phyloP scores from a whole-genome alignment of 2,888 invertebrate species.

The Macrophya alboannulata region DNA sequence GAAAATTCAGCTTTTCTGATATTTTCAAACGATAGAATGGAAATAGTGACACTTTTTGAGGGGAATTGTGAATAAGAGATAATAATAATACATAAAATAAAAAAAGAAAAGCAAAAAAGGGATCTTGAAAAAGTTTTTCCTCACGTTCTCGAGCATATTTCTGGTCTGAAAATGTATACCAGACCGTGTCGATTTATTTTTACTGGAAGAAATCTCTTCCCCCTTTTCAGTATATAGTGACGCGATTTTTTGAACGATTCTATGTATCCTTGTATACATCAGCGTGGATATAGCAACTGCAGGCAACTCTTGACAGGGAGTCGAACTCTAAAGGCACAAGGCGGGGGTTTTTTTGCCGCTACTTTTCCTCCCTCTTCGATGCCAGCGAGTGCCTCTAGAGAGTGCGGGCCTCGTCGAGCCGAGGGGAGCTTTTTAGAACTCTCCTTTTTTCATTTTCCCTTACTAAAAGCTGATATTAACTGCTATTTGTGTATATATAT shows the following conservation, averaged over 20 bases:
- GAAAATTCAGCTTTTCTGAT: neutral
- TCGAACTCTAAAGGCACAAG: constrained; percentile 45
- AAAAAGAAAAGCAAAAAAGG: neutral
- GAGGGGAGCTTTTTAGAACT: constrained; percentile 53
- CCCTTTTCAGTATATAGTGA: constrained; percentile 16
- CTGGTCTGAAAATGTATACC: neutral
- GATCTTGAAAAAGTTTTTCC: neutral
- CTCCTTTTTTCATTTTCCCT: constrained; percentile 41
- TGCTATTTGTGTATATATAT: constrained; percentile 43
- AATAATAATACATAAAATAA: neutral
- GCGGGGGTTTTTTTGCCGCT: constrained; percentile 36
- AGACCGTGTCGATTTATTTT: neutral
- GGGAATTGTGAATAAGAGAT: neutral
- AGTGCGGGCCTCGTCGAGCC: constrained; percentile 50
- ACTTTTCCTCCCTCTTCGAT: constrained; percentile 52
- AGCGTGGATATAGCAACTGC: constrained; percentile 18
- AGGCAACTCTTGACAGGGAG: constrained; percentile 23
- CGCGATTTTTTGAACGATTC: constrained; percentile 44
- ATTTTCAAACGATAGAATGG: neutral
- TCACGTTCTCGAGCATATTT: neutral
- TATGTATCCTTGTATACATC: constrained; percentile 33
- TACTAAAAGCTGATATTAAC: constrained; percentile 52
- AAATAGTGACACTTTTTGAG: neutral
- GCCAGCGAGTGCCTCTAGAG: constrained; percentile 50
- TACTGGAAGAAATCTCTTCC: constrained; percentile 18